phyloP scores from a whole-genome alignment of 2,113 vertebrate species.

The Triplophysa dalaica region DNA sequence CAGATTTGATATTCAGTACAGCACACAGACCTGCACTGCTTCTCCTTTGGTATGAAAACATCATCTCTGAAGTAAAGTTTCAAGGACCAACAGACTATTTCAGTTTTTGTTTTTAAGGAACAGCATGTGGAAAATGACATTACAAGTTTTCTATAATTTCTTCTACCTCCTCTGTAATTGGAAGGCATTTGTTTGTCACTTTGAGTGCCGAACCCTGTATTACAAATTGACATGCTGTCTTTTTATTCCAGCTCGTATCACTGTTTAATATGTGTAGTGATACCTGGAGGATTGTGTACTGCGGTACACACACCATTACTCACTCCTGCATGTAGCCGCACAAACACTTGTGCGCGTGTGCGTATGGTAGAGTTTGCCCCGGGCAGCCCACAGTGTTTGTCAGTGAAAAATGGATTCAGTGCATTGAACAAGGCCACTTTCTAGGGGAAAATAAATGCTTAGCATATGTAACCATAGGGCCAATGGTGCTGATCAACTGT shows the following conservation, averaged over 20 bases:
- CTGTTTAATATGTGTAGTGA: constrained; percentile 37
- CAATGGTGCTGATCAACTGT: constrained; percentile 58
- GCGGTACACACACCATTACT: constrained; percentile 34
- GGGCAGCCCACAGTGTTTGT: constrained; percentile 62
- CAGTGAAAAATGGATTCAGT: constrained; percentile 57
- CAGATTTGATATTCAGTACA: no score
- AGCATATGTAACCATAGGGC: constrained; percentile 58
- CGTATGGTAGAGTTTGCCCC: constrained; percentile 43
- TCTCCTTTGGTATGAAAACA: no score
- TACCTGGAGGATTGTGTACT: constrained; percentile 35
- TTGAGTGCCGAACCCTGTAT: constrained; percentile 6
- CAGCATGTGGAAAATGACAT: not conserved
- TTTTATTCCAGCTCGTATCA: constrained; percentile 6
- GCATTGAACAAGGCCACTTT: constrained; percentile 48
- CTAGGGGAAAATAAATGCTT: constrained; percentile 59
- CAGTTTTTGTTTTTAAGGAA: not conserved
- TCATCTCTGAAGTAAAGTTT: constrained; percentile 4
- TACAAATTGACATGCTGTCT: constrained; percentile 13
- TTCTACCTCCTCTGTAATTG: constrained; percentile 11
- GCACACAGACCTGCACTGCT: no score
- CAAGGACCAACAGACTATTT: not conserved
- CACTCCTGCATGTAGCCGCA: constrained; percentile 27
- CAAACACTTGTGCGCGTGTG: no score
- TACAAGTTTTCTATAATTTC: not conserved
- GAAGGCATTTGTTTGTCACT: not conserved